Evolutionary conservation across 2,888 invertebrate species (phyloP), one percentile per base, ranked within the genome.

Genomic region (Apoderus coryli): DNA sequence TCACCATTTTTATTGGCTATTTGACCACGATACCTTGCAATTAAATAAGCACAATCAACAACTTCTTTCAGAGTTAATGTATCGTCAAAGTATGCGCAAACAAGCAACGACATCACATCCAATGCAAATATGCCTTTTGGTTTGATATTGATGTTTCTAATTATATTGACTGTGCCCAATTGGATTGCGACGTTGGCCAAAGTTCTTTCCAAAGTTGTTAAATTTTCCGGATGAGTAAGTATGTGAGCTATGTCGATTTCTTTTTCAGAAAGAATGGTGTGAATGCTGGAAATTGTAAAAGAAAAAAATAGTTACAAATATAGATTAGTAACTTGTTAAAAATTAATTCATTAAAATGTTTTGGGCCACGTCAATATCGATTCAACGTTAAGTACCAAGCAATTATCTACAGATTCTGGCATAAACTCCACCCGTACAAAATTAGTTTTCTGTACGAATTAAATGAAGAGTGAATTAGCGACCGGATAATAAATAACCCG

Each of bases 31-130:
- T 12, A 14, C 13, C 14, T 15, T 11, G 36, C 38, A 14, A 44
- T 36, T 5, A 32, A 25, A 16, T 26, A 84, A 0, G 85, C 77
- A 0, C 76, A 67, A 3, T 81, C 59, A 35, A 88, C 70, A 57
- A 79, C 76, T 59, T 90, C 77, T 45, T 85, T 79, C 0, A 78
- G 69, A 0, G 82, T 82, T 41, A 92, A 69, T 37, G 79, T 76
- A 0, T 81, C 84, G 52, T 92, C 90, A 4, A 84, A 88, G 59
- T 93, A 93, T 0, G 81, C 89, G 54, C 89, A 88, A n/a, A 80
- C 84, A 3, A 93, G 61, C 0, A 85, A 78, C 4, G 89, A 89
- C 1, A 80, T 81, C 2, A 93, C 61, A 53, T 92, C 90, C 9
- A 93, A 29, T 9, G 37, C 52, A 22, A 52, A 34, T 4, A 46